Evolutionary conservation across 2,888 invertebrate genomes (phyloP).

Genomic region (Harpagoxenus sublaevis): DNA sequence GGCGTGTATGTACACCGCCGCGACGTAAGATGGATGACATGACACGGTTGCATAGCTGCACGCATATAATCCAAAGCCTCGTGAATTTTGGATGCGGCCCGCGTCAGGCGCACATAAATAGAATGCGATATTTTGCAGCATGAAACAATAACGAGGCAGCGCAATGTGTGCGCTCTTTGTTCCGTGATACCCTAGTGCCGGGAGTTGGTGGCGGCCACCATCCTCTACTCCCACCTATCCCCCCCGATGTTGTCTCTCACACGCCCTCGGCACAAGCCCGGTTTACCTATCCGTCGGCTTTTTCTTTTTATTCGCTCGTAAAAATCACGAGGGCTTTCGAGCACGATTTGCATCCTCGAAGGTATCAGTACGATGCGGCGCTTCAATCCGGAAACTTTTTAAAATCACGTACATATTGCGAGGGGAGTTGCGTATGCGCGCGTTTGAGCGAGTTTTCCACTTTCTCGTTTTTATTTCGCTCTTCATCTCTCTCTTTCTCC

Average conservation of each 20-base stretch:
- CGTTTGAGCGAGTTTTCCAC: constrained; percentile 51
- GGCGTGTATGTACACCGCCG: not conserved
- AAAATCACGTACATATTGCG: constrained; percentile 57
- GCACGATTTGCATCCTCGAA: constrained; percentile 61
- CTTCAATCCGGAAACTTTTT: constrained; percentile 52
- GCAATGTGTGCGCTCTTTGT: constrained; percentile 63
- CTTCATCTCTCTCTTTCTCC: not conserved
- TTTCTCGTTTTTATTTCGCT: constrained; percentile 42
- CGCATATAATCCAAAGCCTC: constrained; percentile 71
- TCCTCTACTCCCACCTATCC: not conserved
- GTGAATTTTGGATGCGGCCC: constrained; percentile 74
- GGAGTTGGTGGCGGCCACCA: constrained; percentile 26
- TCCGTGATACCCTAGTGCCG: constrained; percentile 59
- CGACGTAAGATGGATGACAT: constrained; percentile 68
- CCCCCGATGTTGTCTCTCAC: not conserved
- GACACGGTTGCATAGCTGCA: constrained; percentile 48
- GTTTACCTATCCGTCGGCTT: constrained; percentile 49
- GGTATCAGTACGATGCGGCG: constrained; percentile 56
- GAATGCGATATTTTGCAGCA: constrained; percentile 78
- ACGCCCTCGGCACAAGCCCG: constrained; percentile 14
- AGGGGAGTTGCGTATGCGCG: constrained; percentile 52
- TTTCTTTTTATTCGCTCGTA: constrained; percentile 54
- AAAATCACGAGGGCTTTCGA: constrained; percentile 63
- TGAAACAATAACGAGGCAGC: constrained; percentile 73
- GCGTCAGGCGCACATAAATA: constrained; percentile 72